Base-by-base conservation (phyloP, 2,888 invertebrate genomes). In the Drosophila incognita region DNA sequence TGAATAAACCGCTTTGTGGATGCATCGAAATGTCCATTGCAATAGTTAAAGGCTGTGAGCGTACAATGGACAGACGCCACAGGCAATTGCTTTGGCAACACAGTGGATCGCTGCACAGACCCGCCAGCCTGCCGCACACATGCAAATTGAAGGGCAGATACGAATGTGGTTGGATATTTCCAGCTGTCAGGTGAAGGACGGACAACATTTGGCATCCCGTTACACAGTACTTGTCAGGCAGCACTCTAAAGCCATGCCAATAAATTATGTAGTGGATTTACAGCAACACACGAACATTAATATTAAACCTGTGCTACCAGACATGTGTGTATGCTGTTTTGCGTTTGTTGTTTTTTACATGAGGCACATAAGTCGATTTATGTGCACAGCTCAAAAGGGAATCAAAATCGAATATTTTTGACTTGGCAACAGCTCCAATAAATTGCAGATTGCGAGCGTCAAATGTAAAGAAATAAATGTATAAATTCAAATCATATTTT, bases 211-310 rank as follows among this genome's bases (percentile, higher is more conserved):
- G 78, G 69, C 77, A 79, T 62, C 42, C 58, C 35, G 71, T 70
- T 61, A 54, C 66, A 72, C 52, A 67, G 82, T 66, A 58, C 66
- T 69, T 82, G 72, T 57, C 64, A 54, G 73, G 63, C 67, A 79
- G 73, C 65, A 71, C 83, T 71, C 74, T 67, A 74, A 79, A 73
- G 88, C 48, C 71, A 86, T 81, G 78, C 74, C 90, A 83, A 85
- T 85, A 89, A 89, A 89, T 85, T 88, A 85, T 88, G 85, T 67
- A 89, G 86, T 88, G 88, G 83, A 86, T 85, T 85, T 87, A 73
- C 68, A 67, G 78, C 66, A 59, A 69, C 58, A 70, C 53, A 76
- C 27, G 62, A 51, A 69, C 38, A 76, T 57, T 69, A 72, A 69
- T 38, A 67, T 63, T 54, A 52, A 80, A 80, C 76, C 77, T 77